Conservation (phyloP, 2,797 vertebrate species). For the Xenops minutus region DNA sequence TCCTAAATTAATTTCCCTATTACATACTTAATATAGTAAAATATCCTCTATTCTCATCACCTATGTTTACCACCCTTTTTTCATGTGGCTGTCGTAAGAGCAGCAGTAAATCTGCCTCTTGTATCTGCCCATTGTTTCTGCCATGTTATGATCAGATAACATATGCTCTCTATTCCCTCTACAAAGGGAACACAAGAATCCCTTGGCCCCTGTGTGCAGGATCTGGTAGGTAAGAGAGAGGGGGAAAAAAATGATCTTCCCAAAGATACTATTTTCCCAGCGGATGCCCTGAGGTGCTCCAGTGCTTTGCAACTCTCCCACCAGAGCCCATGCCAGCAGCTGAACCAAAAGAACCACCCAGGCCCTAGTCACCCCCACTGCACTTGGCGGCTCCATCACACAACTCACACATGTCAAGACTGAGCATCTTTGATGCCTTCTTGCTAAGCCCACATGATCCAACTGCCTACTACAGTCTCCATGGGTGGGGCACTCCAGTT, state of each 20-base stretch:
- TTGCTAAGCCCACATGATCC: neutral
- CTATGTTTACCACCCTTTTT: neutral
- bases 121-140: neutral
- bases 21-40: neutral
- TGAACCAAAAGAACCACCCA: neutral
- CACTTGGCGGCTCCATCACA: neutral
- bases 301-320: neutral
- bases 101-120: neutral
- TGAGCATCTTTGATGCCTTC: neutral
- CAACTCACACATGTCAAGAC: neutral
- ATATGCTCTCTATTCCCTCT: neutral
- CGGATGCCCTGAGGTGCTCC: neutral
- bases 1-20: neutral
- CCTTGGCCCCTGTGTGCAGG: neutral
- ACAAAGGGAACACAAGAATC: neutral
- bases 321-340: neutral
- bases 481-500: neutral
- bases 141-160: neutral
- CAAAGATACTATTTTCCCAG: neutral
- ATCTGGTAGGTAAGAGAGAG: neutral
- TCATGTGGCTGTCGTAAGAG: neutral
- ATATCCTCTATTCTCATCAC: neutral
- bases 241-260: neutral
- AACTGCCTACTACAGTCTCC: neutral
- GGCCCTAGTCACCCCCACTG: neutral